Conservation (phyloP, 2,797 vertebrate species). For the Crax fasciolata region DNA sequence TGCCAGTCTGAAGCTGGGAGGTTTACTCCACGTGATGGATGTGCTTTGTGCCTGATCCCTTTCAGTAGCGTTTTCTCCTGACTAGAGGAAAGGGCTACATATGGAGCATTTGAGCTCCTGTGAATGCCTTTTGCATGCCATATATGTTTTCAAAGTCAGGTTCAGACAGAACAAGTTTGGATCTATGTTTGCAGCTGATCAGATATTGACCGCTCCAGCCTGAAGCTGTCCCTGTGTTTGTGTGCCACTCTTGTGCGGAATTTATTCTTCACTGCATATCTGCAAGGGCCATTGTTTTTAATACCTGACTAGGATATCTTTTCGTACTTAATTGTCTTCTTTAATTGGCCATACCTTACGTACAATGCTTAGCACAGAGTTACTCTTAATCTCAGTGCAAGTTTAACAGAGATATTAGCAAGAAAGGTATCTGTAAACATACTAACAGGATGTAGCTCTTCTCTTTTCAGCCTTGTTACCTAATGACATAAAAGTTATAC, state of each 20-base stretch:
- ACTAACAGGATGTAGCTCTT: neutral
- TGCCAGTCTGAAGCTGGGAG: neutral
- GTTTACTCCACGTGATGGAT: neutral
- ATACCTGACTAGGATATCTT: neutral
- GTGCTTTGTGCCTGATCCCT: neutral
- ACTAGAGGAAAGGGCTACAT: neutral
- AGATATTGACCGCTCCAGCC: accelerated
- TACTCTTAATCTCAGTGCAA: neutral
- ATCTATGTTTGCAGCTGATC: neutral
- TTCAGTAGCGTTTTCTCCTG: neutral
- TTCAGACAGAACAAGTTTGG: neutral
- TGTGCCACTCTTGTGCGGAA: neutral
- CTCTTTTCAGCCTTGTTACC: neutral
- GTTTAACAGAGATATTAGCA: conserved; percentile 29
- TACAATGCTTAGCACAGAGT: neutral
- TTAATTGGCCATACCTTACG: neutral
- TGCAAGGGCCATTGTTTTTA: neutral
- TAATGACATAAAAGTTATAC: neutral
- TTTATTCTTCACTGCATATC: neutral
- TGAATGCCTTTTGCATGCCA: neutral
- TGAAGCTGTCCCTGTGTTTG: neutral
- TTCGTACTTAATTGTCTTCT: neutral
- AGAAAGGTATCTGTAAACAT: conserved; percentile 16
- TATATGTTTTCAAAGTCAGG: neutral
- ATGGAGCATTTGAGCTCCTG: neutral